Evolutionary conservation across 2,797 vertebrate species (phyloP).

Genomic region (Carapus acus): DNA sequence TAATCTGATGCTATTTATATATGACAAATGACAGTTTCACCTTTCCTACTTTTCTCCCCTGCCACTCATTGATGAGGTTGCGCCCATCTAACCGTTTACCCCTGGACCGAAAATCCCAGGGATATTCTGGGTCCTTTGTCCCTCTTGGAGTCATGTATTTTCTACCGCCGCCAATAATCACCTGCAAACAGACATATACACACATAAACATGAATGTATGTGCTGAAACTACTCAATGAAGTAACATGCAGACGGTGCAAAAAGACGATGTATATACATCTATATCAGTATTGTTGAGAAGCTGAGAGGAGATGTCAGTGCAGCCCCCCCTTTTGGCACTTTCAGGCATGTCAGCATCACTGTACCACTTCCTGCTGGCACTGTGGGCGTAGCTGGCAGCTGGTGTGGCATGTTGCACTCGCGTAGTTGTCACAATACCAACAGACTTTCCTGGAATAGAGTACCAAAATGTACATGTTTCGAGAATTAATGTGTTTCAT

Average conservation of each 20-base stretch:
- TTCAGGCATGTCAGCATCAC: conserved; percentile 67
- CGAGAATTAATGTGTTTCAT: too few species aligned
- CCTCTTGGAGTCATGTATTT: conserved; percentile 75
- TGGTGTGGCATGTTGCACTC: conserved; percentile 75
- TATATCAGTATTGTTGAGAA: conserved; percentile 70
- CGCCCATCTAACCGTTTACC: conserved; percentile 66
- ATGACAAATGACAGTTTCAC: conserved; percentile 28
- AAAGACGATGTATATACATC: conserved; percentile 55
- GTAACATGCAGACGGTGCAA: too few species aligned
- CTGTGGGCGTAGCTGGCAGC: conserved; percentile 72
- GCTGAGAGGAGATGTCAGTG: conserved; percentile 71
- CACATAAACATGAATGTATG: conserved; percentile 4
- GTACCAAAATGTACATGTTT: not conserved
- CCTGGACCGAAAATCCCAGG: conserved; percentile 35
- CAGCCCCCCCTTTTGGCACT: conserved; percentile 61
- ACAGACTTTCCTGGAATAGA: conserved; percentile 71
- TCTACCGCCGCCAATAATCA: conserved; percentile 75
- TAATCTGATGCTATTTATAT: too few species aligned
- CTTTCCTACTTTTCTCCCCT: conserved; percentile 65
- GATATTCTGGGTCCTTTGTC: conserved; percentile 72
- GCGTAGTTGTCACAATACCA: conserved; percentile 73
- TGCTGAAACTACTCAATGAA: too few species aligned
- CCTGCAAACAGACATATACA: conserved; percentile 52
- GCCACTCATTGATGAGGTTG: conserved; percentile 73
- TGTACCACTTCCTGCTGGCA: conserved; percentile 75